A percentile compares a stretch with the other conserved stretches of the same genome.
Evolutionary conservation across 2,113 vertebrate genomes (phyloP).

Genomic region (Bubalus kerabau): DNA sequence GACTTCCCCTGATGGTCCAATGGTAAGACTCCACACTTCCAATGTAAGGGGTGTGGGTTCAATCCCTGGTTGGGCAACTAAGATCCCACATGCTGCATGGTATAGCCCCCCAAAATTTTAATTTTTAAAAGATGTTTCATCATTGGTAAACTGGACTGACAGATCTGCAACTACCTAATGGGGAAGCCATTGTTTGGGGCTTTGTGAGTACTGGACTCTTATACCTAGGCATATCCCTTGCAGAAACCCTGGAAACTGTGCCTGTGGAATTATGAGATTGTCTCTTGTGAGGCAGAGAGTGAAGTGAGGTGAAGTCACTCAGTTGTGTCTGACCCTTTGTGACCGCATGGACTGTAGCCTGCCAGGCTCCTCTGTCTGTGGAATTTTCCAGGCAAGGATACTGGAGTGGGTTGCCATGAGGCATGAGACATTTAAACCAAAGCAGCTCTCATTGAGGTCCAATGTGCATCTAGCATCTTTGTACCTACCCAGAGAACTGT

Average conservation of each 20-base stretch:
- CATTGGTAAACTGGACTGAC: neutral
- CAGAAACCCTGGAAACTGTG: neutral
- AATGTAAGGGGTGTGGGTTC: rapidly evolving
- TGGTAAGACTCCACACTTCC: neutral
- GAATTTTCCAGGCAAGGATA: neutral
- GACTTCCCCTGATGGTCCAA: neutral
- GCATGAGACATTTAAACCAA: neutral
- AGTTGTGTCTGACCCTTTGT: neutral
- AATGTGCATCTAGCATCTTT: neutral
- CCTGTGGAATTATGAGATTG: neutral
- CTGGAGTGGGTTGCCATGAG: neutral
- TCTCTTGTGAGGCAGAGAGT: neutral
- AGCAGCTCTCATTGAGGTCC: neutral
- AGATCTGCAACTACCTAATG: neutral
- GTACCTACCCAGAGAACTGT: neutral
- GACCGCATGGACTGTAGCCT: neutral
- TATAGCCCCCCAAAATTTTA: neutral
- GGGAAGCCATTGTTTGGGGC: neutral
- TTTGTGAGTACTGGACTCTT: neutral
- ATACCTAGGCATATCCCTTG: neutral
- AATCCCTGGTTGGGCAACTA: neutral
- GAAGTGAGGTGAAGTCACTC: neutral
- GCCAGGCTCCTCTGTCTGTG: neutral
- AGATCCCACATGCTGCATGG: rapidly evolving
- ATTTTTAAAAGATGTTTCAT: neutral